Conservation (phyloP, 2,797 vertebrate genomes). For the Sylvilagus floridanus region DNA sequence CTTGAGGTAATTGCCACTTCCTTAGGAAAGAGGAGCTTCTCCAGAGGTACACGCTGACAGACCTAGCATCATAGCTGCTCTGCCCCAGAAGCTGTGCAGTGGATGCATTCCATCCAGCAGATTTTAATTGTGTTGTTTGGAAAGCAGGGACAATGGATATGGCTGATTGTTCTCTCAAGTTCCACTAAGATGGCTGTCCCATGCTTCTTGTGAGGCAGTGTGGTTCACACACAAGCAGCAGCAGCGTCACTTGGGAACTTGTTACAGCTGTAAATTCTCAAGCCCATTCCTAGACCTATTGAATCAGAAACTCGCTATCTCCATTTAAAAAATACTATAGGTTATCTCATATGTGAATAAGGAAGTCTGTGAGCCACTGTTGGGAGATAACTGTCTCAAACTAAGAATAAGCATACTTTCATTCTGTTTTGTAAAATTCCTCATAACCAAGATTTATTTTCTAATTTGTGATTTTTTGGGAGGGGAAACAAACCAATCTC, state of each 20-base stretch:
- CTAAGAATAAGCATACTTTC: neutral
- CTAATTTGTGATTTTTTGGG: neutral
- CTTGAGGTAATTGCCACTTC: slow-evolving; percentile 86
- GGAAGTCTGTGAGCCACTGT: neutral
- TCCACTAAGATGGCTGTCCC: neutral
- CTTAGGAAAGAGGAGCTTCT: slow-evolving; percentile 81
- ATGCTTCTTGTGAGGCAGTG: neutral
- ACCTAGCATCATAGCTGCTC: slow-evolving; percentile 58
- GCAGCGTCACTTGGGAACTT: neutral
- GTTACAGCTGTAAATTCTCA: neutral
- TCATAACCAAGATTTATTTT: neutral
- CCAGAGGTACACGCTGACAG: slow-evolving; percentile 65
- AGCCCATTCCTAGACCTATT: neutral
- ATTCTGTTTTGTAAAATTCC: slow-evolving; percentile 26
- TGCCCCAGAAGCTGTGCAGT: neutral
- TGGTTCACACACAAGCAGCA: neutral
- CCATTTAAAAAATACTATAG: neutral
- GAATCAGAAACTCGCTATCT: neutral
- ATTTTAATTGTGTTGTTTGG: neutral
- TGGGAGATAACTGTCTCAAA: slow-evolving; percentile 1
- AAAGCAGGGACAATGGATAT: neutral
- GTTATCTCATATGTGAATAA: neutral
- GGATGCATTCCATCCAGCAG: neutral
- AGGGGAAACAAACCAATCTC: too few species aligned
- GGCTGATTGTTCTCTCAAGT: neutral